Base-by-base conservation (phyloP, 2,888 invertebrate species). In the Harpalus rubripes region DNA sequence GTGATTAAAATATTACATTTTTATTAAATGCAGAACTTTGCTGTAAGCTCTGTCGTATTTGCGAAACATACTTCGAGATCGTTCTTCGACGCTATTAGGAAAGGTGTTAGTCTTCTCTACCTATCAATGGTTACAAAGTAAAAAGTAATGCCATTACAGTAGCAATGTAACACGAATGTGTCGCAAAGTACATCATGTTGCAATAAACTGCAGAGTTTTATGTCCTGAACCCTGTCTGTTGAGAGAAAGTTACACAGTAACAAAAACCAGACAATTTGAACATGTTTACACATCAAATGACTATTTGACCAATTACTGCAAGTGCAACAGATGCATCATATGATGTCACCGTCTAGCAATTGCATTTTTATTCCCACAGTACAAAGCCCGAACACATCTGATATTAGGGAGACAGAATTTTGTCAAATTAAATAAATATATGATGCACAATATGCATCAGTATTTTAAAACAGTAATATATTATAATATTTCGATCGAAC, bases 241-340 rank as follows among this genome's bases (percentile, higher is more conserved):
- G 44, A 81, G 52, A 39, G 65, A 61, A 63, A 81, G 65, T 52
- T 65, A 81, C 39, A 52, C 10, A 18, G 79, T 79, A 79, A 79
- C 59, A 79, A 58, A 79, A 79, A 32, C 32, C 15, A 68, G 26
- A 78, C 78, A 78, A 16, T 56, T 58, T 78, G 22, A 22, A 59
- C 80, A 59, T 81, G 63, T 81, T 81, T 78, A 18, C 56, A 56
- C 78, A 58, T 74, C 41, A 61, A 59, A 22, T 81, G 81, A 56
- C 82, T 72, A 58, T 82, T 82, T 82, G 82, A 82, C 82, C 82
- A 82, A 82, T 82, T 82, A 72, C 44, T 52, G 72, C 44, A 82
- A 52, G 82, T 82, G 82, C 82, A 82, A 56, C 82, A 82, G 72
- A 82, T 82, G 82, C 82, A 58, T 15, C 58, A 58, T 18, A 82